Evolutionary conservation across 2,113 vertebrate genomes (phyloP).

Genomic region (Meles meles): DNA sequence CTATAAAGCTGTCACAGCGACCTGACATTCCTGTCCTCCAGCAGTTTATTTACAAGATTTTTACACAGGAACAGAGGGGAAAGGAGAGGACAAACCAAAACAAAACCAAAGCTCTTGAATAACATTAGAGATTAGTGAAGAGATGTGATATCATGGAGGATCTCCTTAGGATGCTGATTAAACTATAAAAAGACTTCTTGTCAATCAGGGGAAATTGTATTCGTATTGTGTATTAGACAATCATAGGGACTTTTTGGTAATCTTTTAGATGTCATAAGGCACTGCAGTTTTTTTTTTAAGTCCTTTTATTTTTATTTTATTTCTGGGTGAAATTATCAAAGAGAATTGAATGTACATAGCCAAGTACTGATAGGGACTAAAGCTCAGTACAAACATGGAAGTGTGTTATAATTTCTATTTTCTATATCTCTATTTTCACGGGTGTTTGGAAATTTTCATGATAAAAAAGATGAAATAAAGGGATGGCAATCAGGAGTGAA

Average conservation of each 20-base stretch:
- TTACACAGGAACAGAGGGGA: neutral
- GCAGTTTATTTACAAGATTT: neutral
- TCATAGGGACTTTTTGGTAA: neutral
- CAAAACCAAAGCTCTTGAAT: neutral
- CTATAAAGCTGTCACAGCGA: neutral
- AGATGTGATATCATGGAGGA: neutral
- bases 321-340: neutral
- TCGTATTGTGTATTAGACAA: too few species aligned
- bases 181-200: neutral
- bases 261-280: neutral
- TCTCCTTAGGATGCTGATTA: neutral
- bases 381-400: neutral
- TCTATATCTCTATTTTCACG: neutral
- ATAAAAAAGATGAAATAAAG: neutral
- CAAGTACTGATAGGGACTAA: neutral
- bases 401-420: neutral
- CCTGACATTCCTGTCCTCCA: rapidly evolving
- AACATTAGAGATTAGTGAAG: neutral
- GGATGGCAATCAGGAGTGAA: neutral
- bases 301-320: neutral
- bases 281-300: neutral
- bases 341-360: neutral
- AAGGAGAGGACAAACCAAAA: neutral
- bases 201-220: neutral
- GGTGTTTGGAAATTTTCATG: neutral